Evolutionary conservation across 2,888 invertebrate species (phyloP), one percentile per base, ranked within the genome.

Genomic region (Eristalinus sepulchralis): DNA sequence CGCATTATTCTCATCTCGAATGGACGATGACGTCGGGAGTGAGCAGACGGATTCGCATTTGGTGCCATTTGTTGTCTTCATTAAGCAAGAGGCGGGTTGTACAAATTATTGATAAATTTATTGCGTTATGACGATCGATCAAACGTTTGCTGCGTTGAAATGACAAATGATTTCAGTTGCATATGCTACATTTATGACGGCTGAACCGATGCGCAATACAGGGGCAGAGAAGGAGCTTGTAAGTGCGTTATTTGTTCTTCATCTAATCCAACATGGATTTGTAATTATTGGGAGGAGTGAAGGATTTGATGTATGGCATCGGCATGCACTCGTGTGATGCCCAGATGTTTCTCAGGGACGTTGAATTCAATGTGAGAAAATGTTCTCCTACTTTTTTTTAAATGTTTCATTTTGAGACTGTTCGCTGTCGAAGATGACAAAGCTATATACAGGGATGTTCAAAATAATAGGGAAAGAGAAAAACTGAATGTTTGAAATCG

Each of bases 41-140:
- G 39, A 10, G 72, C 63, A 22, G 4, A 11, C 17, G 20, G 20
- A 36, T 22, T 70, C 47, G 63, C 2, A 5, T 75, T 68, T 63
- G 34, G 57, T 71, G 72, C 47, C 78, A 86, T 86, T 86, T 86
- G 83, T 79, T 83, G 78, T 75, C 86, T 86, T 83, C 71, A 86
- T 86, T 86, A 83, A 53, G 64, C 60, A 71, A 67, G 55, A 75
- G 86, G 83, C 78, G 86, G 83, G 75, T 39, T 33, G 67, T 10
- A 36, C 22, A 66, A 59, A 73, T 79, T 83, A 57, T 57, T 57
- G 24, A 24, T 57, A 27, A 22, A 57, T 11, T 10, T 57, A 13
- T 57, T 57, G 57, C 57, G 11, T 47, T 33, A 20, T n/a, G n/a
- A 70, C 70, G 33, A 86, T 86, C 82, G 66, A 86, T 86, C 85